Evolutionary conservation across 1,140 invertebrate genomes (phyloP), one percentile per base, ranked within the genome.

Genomic region (Asbolus verrucosus): DNA sequence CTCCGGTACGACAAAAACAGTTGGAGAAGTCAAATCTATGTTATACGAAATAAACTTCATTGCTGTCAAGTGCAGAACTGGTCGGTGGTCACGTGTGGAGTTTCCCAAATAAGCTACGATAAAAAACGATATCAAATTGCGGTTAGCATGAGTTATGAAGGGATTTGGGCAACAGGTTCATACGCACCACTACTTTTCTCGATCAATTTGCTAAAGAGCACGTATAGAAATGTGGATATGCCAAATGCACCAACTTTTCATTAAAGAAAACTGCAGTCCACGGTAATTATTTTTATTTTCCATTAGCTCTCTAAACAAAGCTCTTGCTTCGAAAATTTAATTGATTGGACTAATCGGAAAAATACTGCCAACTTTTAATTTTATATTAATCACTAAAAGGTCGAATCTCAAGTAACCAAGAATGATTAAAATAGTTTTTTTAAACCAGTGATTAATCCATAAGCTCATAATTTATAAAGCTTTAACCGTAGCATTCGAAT

Each of bases 51-150:
- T 54, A 54, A 54, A 54, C 46, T 54, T 54, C 46, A 54, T 54
- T 54, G 21, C 46, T 62, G 59, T 62, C 59, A 62, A 38, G 59
- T 62, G 36, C 59, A 62, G 59, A 9, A 16, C 14, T 21, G 14
- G 9, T 18, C 59, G 14, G 9, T 39, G 31, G 36, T 38, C 59
- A 62, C 59, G 59, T 62, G 59, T 62, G 18, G 27, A 62, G 31
- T 62, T 62, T 62, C 36, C 59, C 59, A 62, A 62, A 62, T 62
- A 62, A 54, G 46, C 46, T 13, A 54, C 46, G 19, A 54, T 54
- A 27, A 54, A 54, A 54, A 54, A 54, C 46, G 21, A 54, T 54
- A 54, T 54, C 46, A 54, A 54, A 27, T 54, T 54, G 46, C 46
- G 46, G 46, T 54, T 54, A 54, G 46, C 46, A 54, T 54, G 46